phyloP scores from a whole-genome alignment of 2,113 vertebrate species.

The Physeter macrocephalus region DNA sequence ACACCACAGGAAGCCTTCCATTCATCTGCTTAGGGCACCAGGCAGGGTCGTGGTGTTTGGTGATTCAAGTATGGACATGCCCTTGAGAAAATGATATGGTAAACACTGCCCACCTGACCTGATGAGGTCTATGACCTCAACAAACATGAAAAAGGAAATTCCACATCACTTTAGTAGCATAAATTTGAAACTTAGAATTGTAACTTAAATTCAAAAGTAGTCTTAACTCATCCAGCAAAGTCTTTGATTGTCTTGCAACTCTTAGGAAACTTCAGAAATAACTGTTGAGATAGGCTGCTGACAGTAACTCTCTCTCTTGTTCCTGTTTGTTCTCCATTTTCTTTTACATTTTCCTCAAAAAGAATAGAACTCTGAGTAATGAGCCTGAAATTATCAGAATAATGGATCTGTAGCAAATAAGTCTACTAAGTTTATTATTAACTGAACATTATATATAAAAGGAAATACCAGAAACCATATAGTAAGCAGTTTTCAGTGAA shows the following conservation, averaged over 20 bases:
- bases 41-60: not conserved
- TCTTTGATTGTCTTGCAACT: not conserved
- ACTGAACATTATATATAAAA: not conserved
- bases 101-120: not conserved
- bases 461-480: not conserved
- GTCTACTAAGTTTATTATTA: not conserved
- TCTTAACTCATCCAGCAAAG: not conserved
- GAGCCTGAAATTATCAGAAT: not conserved
- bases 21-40: not conserved
- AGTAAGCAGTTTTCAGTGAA: not conserved
- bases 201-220: conserved; percentile 9
- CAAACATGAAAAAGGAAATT: not conserved
- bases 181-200: not conserved
- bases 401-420: not conserved
- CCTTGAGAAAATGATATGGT: not conserved
- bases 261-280: not conserved
- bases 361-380: not conserved
- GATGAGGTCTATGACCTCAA: not conserved
- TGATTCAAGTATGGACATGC: not conserved
- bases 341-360: not conserved
- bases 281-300: not conserved
- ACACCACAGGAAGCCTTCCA: not conserved
- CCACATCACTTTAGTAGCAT: not conserved
- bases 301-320: not conserved
- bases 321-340: not conserved